phyloP scores from a whole-genome alignment of 2,113 vertebrate species.

The Meleagris gallopavo region DNA sequence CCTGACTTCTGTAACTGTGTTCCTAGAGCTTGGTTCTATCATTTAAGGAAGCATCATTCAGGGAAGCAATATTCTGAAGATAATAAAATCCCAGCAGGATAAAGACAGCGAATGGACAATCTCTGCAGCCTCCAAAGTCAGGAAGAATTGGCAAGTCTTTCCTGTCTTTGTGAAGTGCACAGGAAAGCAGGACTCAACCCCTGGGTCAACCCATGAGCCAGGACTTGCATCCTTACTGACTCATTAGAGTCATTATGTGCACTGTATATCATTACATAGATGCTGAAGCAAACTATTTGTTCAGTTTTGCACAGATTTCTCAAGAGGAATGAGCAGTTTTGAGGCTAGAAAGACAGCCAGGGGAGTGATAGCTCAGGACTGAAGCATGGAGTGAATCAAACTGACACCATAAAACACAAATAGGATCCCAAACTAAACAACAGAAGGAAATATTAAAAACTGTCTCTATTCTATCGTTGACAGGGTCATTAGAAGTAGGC shows the following conservation, averaged over 20 bases:
- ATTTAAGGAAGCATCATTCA: neutral
- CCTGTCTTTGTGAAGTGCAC: neutral
- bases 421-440: neutral
- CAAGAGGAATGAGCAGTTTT: neutral
- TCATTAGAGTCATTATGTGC: neutral
- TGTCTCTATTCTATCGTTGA: neutral
- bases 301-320: neutral
- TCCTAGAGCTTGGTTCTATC: neutral
- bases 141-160: neutral
- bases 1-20: neutral
- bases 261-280: neutral
- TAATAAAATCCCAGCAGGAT: neutral
- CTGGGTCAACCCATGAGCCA: neutral
- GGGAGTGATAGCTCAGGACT: neutral
- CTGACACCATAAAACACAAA: neutral
- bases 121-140: neutral
- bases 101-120: neutral
- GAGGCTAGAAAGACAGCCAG: neutral
- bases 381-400: neutral
- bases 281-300: neutral
- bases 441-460: neutral
- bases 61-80: neutral
- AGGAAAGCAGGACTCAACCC: neutral
- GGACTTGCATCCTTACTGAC: neutral
- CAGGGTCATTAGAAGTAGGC: neutral